A percentile compares a stretch with the other conserved stretches of the same genome.
phyloP scores from a whole-genome alignment of 2,888 invertebrate species.

The Lordiphosa andalusiaca region DNA sequence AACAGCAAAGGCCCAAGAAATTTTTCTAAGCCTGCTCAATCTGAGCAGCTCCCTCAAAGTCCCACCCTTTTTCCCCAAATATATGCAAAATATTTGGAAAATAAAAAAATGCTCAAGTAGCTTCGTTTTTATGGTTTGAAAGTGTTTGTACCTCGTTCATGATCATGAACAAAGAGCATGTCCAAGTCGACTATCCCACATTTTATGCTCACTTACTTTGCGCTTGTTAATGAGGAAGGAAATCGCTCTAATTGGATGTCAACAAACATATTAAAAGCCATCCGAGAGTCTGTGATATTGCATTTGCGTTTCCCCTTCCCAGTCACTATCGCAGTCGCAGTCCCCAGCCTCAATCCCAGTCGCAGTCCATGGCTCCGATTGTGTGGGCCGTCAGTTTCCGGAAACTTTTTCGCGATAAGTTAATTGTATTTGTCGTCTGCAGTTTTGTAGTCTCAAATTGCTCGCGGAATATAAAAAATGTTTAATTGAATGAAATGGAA shows the following conservation, averaged over 20 bases:
- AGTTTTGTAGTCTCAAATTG: slow-evolving; percentile 31
- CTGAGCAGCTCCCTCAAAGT: too few relatives aligned
- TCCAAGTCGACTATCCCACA: too few relatives aligned
- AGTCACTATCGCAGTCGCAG: slow-evolving; percentile 8
- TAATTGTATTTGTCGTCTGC: slow-evolving; percentile 62
- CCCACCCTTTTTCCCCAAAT: too few relatives aligned
- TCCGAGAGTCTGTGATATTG: slow-evolving; percentile 39
- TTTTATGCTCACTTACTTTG: slow-evolving; percentile 19
- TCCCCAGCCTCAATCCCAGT: background rate
- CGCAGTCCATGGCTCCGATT: slow-evolving; percentile 24
- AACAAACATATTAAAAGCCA: slow-evolving; percentile 68
- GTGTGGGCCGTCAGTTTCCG: slow-evolving; percentile 71
- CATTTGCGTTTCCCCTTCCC: slow-evolving; percentile 36
- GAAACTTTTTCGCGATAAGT: slow-evolving; percentile 69
- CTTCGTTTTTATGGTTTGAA: too few relatives aligned
- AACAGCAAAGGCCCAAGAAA: too few relatives aligned
- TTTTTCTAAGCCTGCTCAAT: too few relatives aligned
- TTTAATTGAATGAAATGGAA: slow-evolving; percentile 67
- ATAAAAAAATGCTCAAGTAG: too few relatives aligned
- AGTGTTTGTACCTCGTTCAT: too few relatives aligned
- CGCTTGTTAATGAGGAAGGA: slow-evolving; percentile 72
- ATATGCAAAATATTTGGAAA: too few relatives aligned
- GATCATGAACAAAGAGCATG: too few relatives aligned
- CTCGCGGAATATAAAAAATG: slow-evolving; percentile 19
- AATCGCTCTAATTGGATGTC: slow-evolving; percentile 74